phyloP scores from a whole-genome alignment of 2,113 vertebrate species.

The Budorcas taxicolor region DNA sequence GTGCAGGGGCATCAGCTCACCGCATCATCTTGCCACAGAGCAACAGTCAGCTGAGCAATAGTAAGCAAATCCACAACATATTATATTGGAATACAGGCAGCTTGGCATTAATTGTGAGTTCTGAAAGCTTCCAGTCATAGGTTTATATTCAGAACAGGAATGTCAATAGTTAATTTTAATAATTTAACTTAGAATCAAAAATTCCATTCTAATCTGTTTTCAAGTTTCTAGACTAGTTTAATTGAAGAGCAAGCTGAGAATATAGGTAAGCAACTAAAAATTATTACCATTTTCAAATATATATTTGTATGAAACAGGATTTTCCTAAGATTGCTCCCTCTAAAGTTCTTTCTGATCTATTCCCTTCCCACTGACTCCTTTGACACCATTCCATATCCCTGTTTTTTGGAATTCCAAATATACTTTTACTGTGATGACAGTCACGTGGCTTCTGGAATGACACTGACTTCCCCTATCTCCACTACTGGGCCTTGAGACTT shows the following conservation, averaged over 20 bases:
- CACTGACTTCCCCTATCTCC: neutral
- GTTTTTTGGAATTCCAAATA: neutral
- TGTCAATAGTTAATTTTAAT: neutral
- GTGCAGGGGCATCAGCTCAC: neutral
- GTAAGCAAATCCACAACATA: neutral
- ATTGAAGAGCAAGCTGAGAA: neutral
- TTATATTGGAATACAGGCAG: neutral
- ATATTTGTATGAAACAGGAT: neutral
- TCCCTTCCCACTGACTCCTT: neutral
- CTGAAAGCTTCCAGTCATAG: neutral
- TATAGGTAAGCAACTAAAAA: neutral
- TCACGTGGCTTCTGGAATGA: neutral
- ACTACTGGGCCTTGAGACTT: neutral
- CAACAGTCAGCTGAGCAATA: neutral
- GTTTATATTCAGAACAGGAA: neutral
- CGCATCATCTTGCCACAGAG: neutral
- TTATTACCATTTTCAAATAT: neutral
- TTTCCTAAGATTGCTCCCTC: neutral
- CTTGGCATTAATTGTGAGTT: neutral
- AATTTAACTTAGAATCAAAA: neutral
- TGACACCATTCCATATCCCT: neutral
- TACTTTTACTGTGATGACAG: neutral
- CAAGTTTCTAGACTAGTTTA: neutral
- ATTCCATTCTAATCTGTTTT: neutral
- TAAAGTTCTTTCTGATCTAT: neutral